Conservation (phyloP, 2,113 vertebrate genomes). For the Ptilorrhoa leucosticta region DNA sequence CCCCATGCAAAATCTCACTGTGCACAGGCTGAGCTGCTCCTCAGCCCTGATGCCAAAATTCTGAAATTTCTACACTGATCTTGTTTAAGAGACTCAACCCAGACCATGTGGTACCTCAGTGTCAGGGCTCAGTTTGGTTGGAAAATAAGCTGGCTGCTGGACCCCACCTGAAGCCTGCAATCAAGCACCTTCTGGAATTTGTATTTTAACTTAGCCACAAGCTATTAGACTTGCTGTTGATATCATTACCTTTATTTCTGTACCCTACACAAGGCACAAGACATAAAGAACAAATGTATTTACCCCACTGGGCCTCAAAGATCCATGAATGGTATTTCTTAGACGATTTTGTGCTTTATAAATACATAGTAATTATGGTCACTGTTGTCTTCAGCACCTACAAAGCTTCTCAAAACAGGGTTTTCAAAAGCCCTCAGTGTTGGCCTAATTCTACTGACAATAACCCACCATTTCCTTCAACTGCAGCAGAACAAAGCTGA, state of each 20-base stretch:
- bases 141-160: background rate
- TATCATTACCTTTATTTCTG: background rate
- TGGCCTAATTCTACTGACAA: background rate
- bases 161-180: background rate
- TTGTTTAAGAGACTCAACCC: background rate
- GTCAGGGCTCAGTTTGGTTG: background rate
- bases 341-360: background rate
- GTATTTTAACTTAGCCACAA: background rate
- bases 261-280: background rate
- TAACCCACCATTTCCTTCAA: background rate
- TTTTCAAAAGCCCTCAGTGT: background rate
- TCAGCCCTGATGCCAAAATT: background rate
- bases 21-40: background rate
- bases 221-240: background rate
- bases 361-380: background rate
- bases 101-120: fast-evolving
- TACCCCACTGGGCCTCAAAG: background rate
- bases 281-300: background rate
- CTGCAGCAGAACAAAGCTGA: background rate
- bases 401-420: background rate
- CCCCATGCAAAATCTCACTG: background rate
- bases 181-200: background rate
- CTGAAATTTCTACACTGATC: background rate
- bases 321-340: background rate
- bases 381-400: background rate